These are phyloP conservation scores for Melanchra persicariae DNA, from an alignment of 2,888 invertebrate genomes.

Conservation along the genomic window DNA sequence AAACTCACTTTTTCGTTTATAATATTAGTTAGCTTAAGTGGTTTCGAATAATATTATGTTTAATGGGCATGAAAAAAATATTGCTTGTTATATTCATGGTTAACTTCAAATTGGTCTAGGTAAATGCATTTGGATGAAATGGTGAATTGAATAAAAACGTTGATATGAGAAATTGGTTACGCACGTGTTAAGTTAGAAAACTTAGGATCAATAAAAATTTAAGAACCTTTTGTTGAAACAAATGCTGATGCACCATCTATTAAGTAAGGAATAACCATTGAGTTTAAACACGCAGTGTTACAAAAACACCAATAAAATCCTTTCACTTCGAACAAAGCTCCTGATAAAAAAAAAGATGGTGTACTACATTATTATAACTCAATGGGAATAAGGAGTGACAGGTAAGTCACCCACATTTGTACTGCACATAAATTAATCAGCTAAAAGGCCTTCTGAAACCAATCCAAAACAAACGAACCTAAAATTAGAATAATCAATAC, in stretches of 20 bases:
- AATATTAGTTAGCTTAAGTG: too few relatives aligned
- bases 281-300: conserved; percentile 25
- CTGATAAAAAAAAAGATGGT: conserved; percentile 53
- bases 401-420: not conserved
- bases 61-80: conserved; percentile 25
- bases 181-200: conserved; percentile 15
- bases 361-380: too few relatives aligned
- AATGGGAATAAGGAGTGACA: not conserved
- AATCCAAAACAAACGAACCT: conserved; percentile 22
- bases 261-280: too few relatives aligned
- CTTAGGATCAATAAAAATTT: not conserved
- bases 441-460: not conserved
- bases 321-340: conserved; percentile 35
- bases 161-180: not conserved
- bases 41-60: conserved; percentile 10
- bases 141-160: not conserved
- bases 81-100: not conserved
- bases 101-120: conserved; percentile 1
- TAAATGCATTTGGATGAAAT: not conserved
- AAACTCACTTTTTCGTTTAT: too few relatives aligned
- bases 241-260: not conserved
- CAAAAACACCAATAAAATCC: conserved; percentile 50
- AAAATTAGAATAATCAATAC: conserved; percentile 60
- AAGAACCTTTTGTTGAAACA: not conserved
- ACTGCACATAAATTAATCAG: conserved; percentile 19